These are phyloP conservation scores for Manis javanica DNA, from an alignment of 2,797 vertebrate genomes.

Conservation along the genomic window DNA sequence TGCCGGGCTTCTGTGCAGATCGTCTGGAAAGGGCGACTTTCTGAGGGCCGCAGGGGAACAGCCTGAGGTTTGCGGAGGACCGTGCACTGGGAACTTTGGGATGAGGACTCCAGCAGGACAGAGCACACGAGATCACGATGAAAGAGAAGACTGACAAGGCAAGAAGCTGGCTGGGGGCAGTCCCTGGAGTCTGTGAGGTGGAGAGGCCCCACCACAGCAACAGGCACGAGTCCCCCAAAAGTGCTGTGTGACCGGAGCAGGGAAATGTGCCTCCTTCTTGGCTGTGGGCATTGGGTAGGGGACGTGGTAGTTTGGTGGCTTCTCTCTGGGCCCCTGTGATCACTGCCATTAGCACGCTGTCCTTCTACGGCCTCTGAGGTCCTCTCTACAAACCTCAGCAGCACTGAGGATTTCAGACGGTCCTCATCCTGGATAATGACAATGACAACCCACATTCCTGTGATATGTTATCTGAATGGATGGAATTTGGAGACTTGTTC, in stretches of 20 bases:
- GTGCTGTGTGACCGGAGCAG: rapidly evolving
- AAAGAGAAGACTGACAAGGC: neutral
- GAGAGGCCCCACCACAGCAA: neutral
- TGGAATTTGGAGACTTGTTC: neutral
- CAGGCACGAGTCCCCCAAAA: no score
- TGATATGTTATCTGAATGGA: rapidly evolving
- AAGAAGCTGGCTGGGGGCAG: neutral
- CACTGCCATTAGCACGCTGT: neutral
- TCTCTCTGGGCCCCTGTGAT: neutral
- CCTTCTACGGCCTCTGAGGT: neutral
- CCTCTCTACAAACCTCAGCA: neutral
- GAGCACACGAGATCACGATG: rapidly evolving
- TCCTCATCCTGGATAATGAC: neutral
- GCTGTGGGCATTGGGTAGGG: rapidly evolving
- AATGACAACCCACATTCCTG: no score
- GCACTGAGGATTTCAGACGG: neutral
- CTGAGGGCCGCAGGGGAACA: neutral
- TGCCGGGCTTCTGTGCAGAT: neutral
- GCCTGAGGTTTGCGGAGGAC: rapidly evolving
- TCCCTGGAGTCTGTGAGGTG: neutral
- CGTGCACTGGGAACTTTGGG: neutral
- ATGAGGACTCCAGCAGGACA: neutral
- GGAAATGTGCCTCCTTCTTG: rapidly evolving
- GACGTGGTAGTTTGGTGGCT: neutral
- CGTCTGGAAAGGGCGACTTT: rapidly evolving